Conservation (phyloP, 1,140 invertebrate genomes). For the Drosophila sulfurigaster region DNA sequence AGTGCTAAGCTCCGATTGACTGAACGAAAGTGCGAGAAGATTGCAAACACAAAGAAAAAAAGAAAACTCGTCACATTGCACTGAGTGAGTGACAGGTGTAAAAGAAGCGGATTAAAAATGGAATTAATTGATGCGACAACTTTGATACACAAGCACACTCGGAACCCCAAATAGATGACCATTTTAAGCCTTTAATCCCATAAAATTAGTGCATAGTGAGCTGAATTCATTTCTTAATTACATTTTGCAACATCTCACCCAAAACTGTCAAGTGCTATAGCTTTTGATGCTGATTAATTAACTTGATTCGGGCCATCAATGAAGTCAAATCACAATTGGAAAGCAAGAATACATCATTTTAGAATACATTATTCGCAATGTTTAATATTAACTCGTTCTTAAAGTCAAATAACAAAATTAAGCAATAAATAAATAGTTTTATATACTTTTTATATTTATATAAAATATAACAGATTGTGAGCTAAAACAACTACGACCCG, state of each 20-base stretch:
- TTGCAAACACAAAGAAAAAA: background rate
- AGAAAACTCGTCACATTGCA: conserved; percentile 1
- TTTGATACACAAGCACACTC: background rate
- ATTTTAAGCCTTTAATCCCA: conserved; percentile 1
- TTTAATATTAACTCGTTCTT: too few species aligned
- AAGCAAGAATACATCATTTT: background rate
- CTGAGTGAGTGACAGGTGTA: conserved; percentile 36
- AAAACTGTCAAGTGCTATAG: background rate
- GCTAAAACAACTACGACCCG: too few species aligned
- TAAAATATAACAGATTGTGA: too few species aligned
- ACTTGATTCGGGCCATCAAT: background rate
- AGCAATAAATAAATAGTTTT: too few species aligned
- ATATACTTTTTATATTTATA: too few species aligned
- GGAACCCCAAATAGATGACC: background rate
- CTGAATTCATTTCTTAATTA: background rate
- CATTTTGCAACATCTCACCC: background rate
- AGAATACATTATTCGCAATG: too few species aligned
- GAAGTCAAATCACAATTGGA: background rate
- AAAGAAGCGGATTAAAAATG: conserved; percentile 17
- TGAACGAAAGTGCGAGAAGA: conserved; percentile 15
- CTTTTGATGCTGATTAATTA: background rate
- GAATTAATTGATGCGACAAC: conserved; percentile 19
- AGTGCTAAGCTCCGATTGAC: conserved; percentile 25
- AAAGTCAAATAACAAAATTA: too few species aligned
- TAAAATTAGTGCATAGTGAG: background rate